phyloP scores from a whole-genome alignment of 2,113 vertebrate genomes.

The Mirounga angustirostris region DNA sequence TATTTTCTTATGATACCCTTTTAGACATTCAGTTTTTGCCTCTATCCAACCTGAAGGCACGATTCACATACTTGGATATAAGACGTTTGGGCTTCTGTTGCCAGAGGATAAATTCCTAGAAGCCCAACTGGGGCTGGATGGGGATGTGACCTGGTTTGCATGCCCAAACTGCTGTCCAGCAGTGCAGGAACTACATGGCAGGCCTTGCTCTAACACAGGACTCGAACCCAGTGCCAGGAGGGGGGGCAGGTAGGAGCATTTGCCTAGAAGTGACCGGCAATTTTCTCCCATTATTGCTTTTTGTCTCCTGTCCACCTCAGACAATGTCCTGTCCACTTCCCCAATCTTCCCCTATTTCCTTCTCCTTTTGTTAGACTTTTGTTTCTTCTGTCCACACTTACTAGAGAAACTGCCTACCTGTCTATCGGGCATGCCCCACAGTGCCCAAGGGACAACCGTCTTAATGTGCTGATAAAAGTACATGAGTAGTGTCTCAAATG shows the following conservation, averaged over 20 bases:
- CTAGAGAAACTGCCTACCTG: background rate
- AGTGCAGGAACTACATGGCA: accelerated
- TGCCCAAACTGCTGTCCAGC: background rate
- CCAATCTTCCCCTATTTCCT: background rate
- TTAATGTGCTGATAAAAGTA: background rate
- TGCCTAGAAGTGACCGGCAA: background rate
- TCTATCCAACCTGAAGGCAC: background rate
- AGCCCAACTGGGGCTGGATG: background rate
- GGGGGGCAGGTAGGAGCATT: background rate
- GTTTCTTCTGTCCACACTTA: background rate
- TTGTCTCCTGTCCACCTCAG: background rate
- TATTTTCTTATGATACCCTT: background rate
- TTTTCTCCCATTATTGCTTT: background rate
- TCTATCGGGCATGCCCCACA: background rate
- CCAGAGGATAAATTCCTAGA: background rate
- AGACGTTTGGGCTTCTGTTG: background rate
- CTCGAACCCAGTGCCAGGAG: background rate
- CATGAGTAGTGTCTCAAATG: background rate
- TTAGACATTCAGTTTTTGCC: background rate
- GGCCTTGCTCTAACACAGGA: background rate
- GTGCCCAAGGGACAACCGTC: background rate
- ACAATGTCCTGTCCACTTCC: background rate
- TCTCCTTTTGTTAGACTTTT: background rate
- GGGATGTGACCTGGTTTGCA: background rate
- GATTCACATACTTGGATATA: background rate